Conservation (phyloP, 1,140 invertebrate species). For the Drosophila asahinai region DNA sequence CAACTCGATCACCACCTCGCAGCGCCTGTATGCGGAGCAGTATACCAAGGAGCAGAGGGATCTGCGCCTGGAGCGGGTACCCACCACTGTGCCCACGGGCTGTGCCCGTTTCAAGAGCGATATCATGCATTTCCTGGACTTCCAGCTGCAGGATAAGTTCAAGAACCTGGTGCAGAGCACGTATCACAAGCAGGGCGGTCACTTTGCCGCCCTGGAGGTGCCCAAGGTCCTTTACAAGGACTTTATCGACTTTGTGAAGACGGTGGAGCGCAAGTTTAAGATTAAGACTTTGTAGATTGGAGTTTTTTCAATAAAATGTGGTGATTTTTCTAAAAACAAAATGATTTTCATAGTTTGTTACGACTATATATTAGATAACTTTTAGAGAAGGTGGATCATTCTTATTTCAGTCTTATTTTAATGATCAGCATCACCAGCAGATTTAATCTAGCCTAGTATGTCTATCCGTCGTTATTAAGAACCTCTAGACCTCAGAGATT, state of each 20-base stretch:
- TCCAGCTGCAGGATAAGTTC: conserved; percentile 87
- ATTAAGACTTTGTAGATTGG: conserved; percentile 54
- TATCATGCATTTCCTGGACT: conserved; percentile 87
- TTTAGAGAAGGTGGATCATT: no score
- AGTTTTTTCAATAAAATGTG: not conserved
- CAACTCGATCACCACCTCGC: conserved; percentile 91
- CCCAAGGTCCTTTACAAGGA: conserved; percentile 90
- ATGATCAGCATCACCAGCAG: no score
- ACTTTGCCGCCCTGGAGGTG: conserved; percentile 94
- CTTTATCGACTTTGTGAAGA: conserved; percentile 86
- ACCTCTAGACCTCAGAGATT: no score
- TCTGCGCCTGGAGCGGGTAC: conserved; percentile 87
- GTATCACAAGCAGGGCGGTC: conserved; percentile 89
- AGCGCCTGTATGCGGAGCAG: conserved; percentile 91
- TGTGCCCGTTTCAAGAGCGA: conserved; percentile 90
- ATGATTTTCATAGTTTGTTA: no score
- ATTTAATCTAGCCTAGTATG: no score
- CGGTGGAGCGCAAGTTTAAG: conserved; percentile 73
- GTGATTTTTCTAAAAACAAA: no score
- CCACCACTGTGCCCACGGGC: conserved; percentile 88
- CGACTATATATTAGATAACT: no score
- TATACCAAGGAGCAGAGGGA: conserved; percentile 84
- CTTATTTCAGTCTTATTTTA: no score
- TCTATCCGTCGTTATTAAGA: no score
- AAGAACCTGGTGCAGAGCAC: conserved; percentile 88